Conservation (phyloP, 2,113 vertebrate genomes). For the Rhineura floridana region DNA sequence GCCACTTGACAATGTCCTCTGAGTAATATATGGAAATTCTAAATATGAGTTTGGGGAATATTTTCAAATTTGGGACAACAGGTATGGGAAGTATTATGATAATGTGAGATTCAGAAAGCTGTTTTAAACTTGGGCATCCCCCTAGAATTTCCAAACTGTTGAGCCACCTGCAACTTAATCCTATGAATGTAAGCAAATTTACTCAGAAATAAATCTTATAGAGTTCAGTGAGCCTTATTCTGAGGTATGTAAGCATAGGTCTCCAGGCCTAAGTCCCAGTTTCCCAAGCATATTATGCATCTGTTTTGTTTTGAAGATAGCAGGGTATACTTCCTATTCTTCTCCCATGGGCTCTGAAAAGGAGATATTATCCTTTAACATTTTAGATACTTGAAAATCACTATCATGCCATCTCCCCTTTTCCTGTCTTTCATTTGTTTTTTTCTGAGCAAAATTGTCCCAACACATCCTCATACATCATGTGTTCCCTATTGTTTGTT, state of each 20-base stretch:
- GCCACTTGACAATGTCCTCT: conserved; percentile 60
- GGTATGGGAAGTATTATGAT: conserved; percentile 51
- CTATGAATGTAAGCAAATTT: background rate
- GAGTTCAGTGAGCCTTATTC: background rate
- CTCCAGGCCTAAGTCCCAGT: background rate
- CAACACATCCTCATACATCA: background rate
- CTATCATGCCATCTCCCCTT: background rate
- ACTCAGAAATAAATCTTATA: background rate
- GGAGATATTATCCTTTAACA: background rate
- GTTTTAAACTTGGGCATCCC: background rate
- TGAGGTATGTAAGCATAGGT: background rate
- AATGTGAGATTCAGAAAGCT: conserved; percentile 40
- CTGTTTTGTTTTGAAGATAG: background rate
- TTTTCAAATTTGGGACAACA: conserved; percentile 45
- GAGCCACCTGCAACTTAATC: fast-evolving
- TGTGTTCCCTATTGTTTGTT: background rate
- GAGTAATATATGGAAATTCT: conserved; percentile 61
- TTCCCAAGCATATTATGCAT: background rate
- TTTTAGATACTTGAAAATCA: background rate
- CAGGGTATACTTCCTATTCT: background rate
- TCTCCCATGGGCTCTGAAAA: background rate
- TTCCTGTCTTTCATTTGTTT: background rate
- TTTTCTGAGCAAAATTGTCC: background rate
- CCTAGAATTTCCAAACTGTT: background rate
- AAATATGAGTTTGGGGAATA: conserved; percentile 48